These are phyloP conservation scores for Rhynchonema sp. DNA, from an alignment of 2,888 invertebrate species.

Conservation along the genomic window DNA sequence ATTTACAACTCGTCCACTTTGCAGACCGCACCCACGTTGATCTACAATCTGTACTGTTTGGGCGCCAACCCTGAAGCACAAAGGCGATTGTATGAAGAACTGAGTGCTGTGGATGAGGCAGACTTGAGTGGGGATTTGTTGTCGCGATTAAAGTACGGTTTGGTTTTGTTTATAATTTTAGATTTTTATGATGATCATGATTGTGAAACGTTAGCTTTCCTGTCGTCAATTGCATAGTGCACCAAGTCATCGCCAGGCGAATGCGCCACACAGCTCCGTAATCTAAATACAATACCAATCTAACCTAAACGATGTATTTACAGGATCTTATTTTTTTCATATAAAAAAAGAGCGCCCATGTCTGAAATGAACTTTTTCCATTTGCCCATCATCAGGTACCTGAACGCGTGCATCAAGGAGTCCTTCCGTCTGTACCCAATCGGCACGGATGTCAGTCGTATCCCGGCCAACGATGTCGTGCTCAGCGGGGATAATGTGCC, in stretches of 20 bases:
- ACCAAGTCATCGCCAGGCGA: too few species aligned
- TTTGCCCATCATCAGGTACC: slow-evolving; percentile 32
- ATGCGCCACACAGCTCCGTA: too few species aligned
- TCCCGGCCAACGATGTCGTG: slow-evolving; percentile 29
- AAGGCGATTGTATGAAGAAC: slow-evolving; percentile 55
- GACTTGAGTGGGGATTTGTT: neutral
- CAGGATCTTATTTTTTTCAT: too few species aligned
- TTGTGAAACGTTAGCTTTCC: too few species aligned
- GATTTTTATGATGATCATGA: too few species aligned
- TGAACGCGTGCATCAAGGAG: slow-evolving; percentile 69
- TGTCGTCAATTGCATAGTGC: too few species aligned
- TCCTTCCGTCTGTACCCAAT: slow-evolving; percentile 51
- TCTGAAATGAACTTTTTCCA: too few species aligned
- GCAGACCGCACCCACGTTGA: slow-evolving; percentile 55
- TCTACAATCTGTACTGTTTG: slow-evolving; percentile 51
- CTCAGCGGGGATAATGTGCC: slow-evolving; percentile 55
- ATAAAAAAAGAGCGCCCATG: too few species aligned
- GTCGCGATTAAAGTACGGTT: too few species aligned
- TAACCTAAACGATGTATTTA: too few species aligned
- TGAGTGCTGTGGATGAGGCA: slow-evolving; percentile 27
- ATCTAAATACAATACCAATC: too few species aligned
- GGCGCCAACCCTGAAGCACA: slow-evolving; percentile 51
- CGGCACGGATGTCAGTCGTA: slow-evolving; percentile 52
- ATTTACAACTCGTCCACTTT: slow-evolving; percentile 4
- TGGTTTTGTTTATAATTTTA: too few species aligned